Percentiles rank a stretch among this genome's conserved stretches.
Conservation (phyloP, 37 sponge, comb jelly and placozoan genomes). For the Tethya wilhelma region DNA sequence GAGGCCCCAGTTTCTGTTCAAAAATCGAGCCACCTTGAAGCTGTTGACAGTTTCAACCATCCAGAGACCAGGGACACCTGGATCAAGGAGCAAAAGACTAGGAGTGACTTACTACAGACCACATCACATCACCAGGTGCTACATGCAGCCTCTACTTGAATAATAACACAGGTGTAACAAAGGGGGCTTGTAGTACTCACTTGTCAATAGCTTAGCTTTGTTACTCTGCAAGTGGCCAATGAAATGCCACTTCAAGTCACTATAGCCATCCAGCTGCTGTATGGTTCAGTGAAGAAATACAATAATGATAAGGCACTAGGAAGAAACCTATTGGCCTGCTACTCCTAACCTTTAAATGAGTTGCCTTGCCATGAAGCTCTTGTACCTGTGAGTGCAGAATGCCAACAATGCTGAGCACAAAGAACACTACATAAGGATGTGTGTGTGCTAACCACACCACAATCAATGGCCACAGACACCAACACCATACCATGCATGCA, state of each 20-base stretch:
- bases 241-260: constrained; percentile 68
- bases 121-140: too few relatives aligned
- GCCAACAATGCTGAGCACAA: not conserved
- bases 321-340: not conserved
- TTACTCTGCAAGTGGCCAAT: constrained; percentile 70
- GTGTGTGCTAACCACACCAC: too few relatives aligned
- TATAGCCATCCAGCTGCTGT: too few relatives aligned
- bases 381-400: constrained; percentile 32
- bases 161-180: too few relatives aligned
- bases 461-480: not conserved
- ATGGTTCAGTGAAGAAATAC: too few relatives aligned
- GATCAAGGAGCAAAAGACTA: too few relatives aligned
- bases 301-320: not conserved
- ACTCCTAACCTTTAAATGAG: constrained; percentile 16
- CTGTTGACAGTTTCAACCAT: constrained; percentile 80
- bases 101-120: too few relatives aligned
- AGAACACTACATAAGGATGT: too few relatives aligned
- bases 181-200: too few relatives aligned
- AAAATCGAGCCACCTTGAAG: constrained; percentile 27
- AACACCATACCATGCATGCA: not conserved
- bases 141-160: too few relatives aligned
- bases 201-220: constrained; percentile 44
- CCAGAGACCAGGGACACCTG: constrained; percentile 69
- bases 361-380: constrained; percentile 49
- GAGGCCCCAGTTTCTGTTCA: constrained; percentile 48